Evolutionary conservation across 2,888 invertebrate genomes (phyloP).

Genomic region (Chaetogeoica ovagalla): DNA sequence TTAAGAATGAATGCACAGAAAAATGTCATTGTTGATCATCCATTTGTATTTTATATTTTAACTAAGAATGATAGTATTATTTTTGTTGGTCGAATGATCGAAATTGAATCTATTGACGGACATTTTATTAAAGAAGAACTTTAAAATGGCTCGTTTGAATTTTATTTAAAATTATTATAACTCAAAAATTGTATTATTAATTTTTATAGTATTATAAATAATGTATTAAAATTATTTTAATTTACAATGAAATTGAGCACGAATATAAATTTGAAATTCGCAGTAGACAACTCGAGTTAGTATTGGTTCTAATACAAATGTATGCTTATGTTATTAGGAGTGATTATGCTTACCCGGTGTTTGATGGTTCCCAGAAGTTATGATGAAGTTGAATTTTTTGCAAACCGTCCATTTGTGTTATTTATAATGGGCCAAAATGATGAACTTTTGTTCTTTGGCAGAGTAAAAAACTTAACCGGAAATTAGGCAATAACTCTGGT

Average conservation of each 20-base stretch:
- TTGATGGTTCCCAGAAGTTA: constrained; percentile 14
- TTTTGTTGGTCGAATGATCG: constrained; percentile 45
- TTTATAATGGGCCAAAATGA: constrained; percentile 40
- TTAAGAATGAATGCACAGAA: constrained; percentile 55
- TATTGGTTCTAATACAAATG: constrained; percentile 33
- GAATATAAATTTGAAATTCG: neutral
- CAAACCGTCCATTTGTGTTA: constrained; percentile 57
- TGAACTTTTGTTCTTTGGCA: constrained; percentile 40
- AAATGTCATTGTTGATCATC: constrained; percentile 60
- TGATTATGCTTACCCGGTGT: constrained; percentile 34
- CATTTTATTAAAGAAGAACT: constrained; percentile 19
- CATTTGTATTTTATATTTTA: constrained; percentile 59
- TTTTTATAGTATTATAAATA: neutral
- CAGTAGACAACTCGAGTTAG: neutral
- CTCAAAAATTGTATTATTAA: constrained; percentile 1
- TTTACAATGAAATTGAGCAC: neutral
- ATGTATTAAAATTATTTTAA: neutral
- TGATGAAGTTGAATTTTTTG: constrained; percentile 56
- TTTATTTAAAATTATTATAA: neutral
- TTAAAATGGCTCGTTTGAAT: neutral
- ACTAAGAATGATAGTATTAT: neutral
- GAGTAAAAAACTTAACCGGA: constrained; percentile 19
- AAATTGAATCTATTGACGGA: neutral
- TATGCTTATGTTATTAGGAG: constrained; percentile 46
- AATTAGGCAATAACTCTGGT: constrained; percentile 1